Evolutionary conservation across 2,888 invertebrate genomes (phyloP), one percentile per base, ranked within the genome.

Genomic region (Nemapogon koenigi): DNA sequence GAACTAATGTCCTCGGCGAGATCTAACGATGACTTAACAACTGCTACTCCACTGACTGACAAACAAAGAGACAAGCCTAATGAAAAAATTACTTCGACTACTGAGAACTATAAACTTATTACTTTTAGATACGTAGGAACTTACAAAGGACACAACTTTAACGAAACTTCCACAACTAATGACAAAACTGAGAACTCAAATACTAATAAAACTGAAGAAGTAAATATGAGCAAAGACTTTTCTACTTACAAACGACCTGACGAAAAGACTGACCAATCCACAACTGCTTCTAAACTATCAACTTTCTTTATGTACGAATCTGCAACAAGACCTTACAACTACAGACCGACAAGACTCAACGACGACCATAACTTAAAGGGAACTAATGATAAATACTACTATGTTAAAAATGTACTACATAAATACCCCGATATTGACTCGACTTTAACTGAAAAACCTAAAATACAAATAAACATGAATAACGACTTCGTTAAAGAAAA

Each of bases 101-200:
- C 69, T 46, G 69, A 71, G 46, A 49, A 64, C 30, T 69, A 72
- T 46, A 78, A 73, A 60, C 57, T 81, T 38, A 62, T 76, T 37
- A 81, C 80, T 44, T 81, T 81, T 46, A 70, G 76, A 16, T 79
- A 80, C 42, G 67, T 80, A 46, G 79, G 80, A 6, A 78, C 64
- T 39, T 78, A 76, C 45, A 75, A 56, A 60, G 70, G 71, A 33
- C 29, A 31, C 18, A 50, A 51, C 43, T 51, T 47, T 15, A 48
- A 44, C 36, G 49, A 27, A 10, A 13, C 35, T 18, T 49, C 46
- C n/a, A 44, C 47, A 33, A 46, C 41, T 33, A 46, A 51, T 27
- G 43, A 44, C 28, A 26, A 39, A 29, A 35, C 31, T 22, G 28
- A 17, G 26, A 27, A 17, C n/a, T 11, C 11, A 8, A 31, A n/a